Conservation (phyloP, 2,888 invertebrate genomes). For the Troglohyphantes excavatus region DNA sequence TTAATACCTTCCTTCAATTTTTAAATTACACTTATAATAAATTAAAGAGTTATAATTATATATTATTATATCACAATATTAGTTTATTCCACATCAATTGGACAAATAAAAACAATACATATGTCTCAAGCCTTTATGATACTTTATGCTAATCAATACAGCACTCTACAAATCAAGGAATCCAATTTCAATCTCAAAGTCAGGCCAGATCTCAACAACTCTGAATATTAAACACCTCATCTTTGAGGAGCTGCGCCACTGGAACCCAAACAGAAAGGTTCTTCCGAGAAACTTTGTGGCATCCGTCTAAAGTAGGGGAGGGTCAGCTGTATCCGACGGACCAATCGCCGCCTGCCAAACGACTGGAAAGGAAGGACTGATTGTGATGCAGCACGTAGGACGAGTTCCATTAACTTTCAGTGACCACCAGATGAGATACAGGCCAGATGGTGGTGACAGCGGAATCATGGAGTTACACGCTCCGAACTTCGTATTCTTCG, state of each 20-base stretch:
- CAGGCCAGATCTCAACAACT: neutral
- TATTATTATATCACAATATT: too few species aligned
- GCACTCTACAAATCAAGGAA: neutral
- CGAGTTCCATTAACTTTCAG: conserved; percentile 64
- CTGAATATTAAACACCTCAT: neutral
- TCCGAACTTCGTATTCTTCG: conserved; percentile 52
- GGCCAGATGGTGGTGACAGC: conserved; percentile 51
- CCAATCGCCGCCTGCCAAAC: conserved; percentile 53
- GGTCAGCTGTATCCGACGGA: conserved; percentile 49
- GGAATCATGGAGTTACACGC: conserved; percentile 49
- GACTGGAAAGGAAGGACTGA: conserved; percentile 51
- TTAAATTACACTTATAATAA: too few species aligned
- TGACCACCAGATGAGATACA: conserved; percentile 71
- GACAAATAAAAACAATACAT: too few species aligned
- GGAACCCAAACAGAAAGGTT: neutral
- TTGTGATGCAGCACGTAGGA: conserved; percentile 53
- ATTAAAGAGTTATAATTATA: too few species aligned
- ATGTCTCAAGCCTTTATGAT: too few species aligned
- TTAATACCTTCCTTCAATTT: too few species aligned
- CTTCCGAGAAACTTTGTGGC: conserved; percentile 27
- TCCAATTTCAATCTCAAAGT: conserved; percentile 6
- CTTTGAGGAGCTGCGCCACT: neutral
- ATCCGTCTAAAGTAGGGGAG: conserved; percentile 15
- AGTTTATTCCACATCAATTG: too few species aligned
- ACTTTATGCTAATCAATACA: neutral